Evolutionary conservation across 2,888 invertebrate genomes (phyloP).

Genomic region (Lasioglossum figueresi): DNA sequence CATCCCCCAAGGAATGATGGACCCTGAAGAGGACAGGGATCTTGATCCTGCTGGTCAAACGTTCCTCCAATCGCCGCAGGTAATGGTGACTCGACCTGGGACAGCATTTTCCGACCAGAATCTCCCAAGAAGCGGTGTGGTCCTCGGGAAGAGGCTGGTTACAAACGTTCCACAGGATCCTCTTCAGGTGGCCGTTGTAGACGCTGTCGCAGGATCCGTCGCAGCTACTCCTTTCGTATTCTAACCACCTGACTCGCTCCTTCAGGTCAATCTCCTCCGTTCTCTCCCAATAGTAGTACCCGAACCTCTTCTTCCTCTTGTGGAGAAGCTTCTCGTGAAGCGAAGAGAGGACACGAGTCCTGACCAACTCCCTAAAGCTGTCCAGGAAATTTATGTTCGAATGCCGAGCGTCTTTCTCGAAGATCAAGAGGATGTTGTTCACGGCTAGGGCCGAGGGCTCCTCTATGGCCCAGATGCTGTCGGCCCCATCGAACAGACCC

Average conservation of each 20-base stretch:
- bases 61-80: conserved; percentile 68
- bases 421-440: conserved; percentile 84
- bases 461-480: conserved; percentile 86
- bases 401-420: conserved; percentile 79
- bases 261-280: conserved; percentile 81
- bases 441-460: conserved; percentile 83
- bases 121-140: conserved; percentile 85
- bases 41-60: conserved; percentile 68
- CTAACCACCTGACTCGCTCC: conserved; percentile 84
- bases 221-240: conserved; percentile 74
- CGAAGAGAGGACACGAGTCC: conserved; percentile 62
- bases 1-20: conserved; percentile 86
- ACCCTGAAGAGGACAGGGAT: conserved; percentile 85
- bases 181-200: conserved; percentile 80
- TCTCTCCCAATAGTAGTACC: conserved; percentile 85
- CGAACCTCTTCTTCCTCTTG: conserved; percentile 83
- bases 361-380: conserved; percentile 64
- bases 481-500: conserved; percentile 85
- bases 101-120: conserved; percentile 82
- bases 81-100: conserved; percentile 52
- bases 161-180: conserved; percentile 82
- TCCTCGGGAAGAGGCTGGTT: conserved; percentile 84
- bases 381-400: conserved; percentile 60
- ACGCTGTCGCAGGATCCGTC: conserved; percentile 73
- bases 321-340: conserved; percentile 83